phyloP scores from a whole-genome alignment of 2,888 invertebrate genomes.

The Thalpophila matura region DNA sequence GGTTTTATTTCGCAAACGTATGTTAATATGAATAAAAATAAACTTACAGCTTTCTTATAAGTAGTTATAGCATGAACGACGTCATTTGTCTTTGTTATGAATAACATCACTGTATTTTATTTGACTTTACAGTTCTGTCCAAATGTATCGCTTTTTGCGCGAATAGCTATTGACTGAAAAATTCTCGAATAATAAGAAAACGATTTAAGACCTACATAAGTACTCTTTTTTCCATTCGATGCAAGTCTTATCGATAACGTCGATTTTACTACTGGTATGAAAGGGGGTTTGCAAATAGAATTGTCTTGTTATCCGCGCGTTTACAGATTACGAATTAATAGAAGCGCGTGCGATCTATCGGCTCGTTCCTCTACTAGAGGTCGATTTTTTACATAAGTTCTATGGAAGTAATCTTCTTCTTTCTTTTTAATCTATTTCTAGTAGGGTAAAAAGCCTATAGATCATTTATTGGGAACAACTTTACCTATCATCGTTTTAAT shows the following conservation, averaged over 20 bases:
- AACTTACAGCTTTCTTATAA: slow-evolving; percentile 41
- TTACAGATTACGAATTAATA: slow-evolving; percentile 60
- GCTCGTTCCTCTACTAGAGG: too few species aligned
- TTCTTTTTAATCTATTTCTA: too few species aligned
- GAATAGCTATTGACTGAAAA: slow-evolving; percentile 50
- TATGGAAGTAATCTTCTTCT: too few species aligned
- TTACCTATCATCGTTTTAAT: not conserved
- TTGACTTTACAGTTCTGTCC: not conserved
- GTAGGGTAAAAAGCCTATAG: too few species aligned
- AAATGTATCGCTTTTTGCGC: slow-evolving; percentile 5
- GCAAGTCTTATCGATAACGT: slow-evolving; percentile 36
- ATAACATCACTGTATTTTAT: slow-evolving; percentile 32
- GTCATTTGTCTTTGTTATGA: not conserved
- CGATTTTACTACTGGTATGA: slow-evolving; percentile 39
- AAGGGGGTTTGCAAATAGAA: slow-evolving; percentile 38
- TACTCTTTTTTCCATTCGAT: slow-evolving; percentile 35
- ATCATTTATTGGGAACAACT: not conserved
- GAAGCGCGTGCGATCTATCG: slow-evolving; percentile 1
- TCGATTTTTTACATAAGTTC: too few species aligned
- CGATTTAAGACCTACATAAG: slow-evolving; percentile 33
- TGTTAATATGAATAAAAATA: slow-evolving; percentile 24
- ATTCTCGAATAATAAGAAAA: slow-evolving; percentile 43
- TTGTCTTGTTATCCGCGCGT: slow-evolving; percentile 50
- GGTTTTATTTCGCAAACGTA: slow-evolving; percentile 36
- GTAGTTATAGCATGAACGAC: slow-evolving; percentile 11